Conservation (phyloP, 2,888 invertebrate species). For the Glyphotaelius pellucidus region DNA sequence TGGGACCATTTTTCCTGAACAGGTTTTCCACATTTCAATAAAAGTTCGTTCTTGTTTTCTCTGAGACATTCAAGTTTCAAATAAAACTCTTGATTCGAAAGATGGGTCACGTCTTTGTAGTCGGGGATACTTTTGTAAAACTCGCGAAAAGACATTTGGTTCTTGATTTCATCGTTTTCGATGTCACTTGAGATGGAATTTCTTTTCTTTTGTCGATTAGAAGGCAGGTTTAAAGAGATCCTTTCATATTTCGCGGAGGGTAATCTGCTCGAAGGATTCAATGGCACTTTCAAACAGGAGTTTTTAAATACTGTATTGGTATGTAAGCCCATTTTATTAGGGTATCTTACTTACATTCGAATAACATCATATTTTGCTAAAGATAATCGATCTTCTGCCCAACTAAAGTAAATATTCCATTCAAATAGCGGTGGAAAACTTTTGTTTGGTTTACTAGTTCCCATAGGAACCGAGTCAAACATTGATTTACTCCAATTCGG, state of each 20-base stretch:
- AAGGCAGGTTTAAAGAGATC: constrained; percentile 69
- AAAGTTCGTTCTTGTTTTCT: constrained; percentile 79
- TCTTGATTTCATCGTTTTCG: constrained; percentile 72
- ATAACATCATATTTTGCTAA: not conserved
- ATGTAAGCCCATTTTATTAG: constrained; percentile 74
- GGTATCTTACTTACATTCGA: not conserved
- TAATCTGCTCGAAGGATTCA: constrained; percentile 84
- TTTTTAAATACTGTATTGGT: constrained; percentile 82
- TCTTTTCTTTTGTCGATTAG: constrained; percentile 69
- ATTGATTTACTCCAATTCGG: not conserved
- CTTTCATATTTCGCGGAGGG: constrained; percentile 85
- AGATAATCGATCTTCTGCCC: not conserved
- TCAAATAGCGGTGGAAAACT: constrained; percentile 4
- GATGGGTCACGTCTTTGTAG: constrained; percentile 86
- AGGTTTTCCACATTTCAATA: constrained; percentile 65
- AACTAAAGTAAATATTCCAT: constrained; percentile 14
- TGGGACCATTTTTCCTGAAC: not conserved
- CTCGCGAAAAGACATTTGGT: constrained; percentile 81
- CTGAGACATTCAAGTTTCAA: constrained; percentile 82
- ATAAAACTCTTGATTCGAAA: constrained; percentile 86
- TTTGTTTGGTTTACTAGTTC: constrained; percentile 30
- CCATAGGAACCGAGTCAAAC: not conserved
- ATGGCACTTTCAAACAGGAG: constrained; percentile 84
- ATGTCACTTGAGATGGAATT: constrained; percentile 72
- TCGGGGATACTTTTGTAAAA: constrained; percentile 89